Evolutionary conservation across 1,140 invertebrate genomes (phyloP).

Genomic region (Oppia nitens): DNA sequence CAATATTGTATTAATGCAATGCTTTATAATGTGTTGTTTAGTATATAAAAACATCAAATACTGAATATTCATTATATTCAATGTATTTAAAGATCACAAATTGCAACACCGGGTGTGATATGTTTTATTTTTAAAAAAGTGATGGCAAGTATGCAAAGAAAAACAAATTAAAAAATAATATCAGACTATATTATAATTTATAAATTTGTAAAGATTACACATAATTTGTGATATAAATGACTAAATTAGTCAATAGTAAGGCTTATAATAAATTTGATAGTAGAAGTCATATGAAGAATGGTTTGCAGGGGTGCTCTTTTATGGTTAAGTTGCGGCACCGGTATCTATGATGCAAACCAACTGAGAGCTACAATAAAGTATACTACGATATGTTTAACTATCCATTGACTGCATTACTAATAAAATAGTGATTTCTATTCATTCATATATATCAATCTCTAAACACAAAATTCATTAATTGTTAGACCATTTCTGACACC

Average conservation of each 20-base stretch:
- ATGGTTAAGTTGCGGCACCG: background rate
- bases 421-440: background rate
- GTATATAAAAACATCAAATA: too few species aligned
- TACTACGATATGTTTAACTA: too few species aligned
- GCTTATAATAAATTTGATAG: background rate
- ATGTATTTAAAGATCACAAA: too few species aligned
- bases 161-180: too few species aligned
- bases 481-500: background rate
- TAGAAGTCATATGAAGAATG: background rate
- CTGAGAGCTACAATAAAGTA: too few species aligned
- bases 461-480: background rate
- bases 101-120: background rate
- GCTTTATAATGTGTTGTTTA: too few species aligned
- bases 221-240: background rate
- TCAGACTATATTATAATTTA: background rate
- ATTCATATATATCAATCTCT: background rate
- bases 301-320: background rate
- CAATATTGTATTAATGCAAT: background rate
- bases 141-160: background rate
- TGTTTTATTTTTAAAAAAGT: background rate
- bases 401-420: background rate
- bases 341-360: background rate
- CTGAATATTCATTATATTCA: too few species aligned
- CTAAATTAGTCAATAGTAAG: background rate
- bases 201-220: background rate